Percentiles rank a stretch among this genome's conserved stretches.
These are phyloP conservation scores for Cryptomyrus ogoouensis DNA, from an alignment of 2,113 vertebrate genomes.

Conservation along the genomic window DNA sequence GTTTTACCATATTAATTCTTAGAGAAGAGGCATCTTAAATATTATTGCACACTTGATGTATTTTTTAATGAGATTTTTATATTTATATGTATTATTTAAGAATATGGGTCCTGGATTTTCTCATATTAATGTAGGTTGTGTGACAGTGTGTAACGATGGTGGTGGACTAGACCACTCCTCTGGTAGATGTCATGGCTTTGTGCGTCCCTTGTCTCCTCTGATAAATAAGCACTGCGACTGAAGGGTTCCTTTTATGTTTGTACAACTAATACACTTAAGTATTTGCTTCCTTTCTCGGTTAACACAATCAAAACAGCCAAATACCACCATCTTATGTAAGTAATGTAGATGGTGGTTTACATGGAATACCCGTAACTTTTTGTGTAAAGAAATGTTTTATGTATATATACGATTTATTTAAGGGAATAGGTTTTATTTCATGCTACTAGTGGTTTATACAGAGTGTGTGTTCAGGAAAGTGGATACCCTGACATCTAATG, in stretches of 20 bases:
- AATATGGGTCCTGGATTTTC: conserved; percentile 3
- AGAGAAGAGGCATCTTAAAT: not conserved
- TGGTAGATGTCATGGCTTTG: not conserved
- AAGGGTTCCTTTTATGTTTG: not conserved
- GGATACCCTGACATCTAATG: not conserved
- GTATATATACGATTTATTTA: not conserved
- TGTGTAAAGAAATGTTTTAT: not conserved
- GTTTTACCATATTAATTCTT: conserved; percentile 6
- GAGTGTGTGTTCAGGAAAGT: not conserved
- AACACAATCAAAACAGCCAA: not conserved
- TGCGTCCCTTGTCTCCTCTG: not conserved
- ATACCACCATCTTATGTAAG: not conserved
- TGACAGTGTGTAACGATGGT: not conserved
- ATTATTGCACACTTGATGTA: not conserved
- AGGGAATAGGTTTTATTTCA: not conserved
- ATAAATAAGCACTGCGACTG: not conserved
- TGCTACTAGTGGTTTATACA: not conserved
- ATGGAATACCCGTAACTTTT: not conserved
- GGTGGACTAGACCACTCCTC: not conserved
- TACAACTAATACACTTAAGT: not conserved
- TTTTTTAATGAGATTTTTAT: not conserved
- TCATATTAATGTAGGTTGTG: conserved; percentile 1
- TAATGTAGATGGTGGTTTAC: not conserved
- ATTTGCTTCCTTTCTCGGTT: not conserved
- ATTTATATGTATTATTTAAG: conserved; percentile 17